Base-by-base conservation (phyloP, 2,113 vertebrate genomes). In the Platysternon megacephalum region DNA sequence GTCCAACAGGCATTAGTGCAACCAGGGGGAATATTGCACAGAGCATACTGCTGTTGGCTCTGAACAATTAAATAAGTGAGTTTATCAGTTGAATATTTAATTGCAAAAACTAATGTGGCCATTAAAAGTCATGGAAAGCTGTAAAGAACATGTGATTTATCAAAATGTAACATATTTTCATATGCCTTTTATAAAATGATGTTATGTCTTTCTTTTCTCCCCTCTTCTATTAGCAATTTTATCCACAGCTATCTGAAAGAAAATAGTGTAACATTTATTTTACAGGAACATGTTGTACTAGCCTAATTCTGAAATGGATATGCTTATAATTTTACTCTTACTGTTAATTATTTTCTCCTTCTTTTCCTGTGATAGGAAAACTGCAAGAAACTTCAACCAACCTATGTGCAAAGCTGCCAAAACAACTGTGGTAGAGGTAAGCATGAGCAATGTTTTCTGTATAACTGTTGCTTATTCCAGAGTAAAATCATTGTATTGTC, bases 351-450 rank as follows among this genome's bases (percentile, higher is more conserved):
- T 51, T 35, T 17, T 90, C 11, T 51, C 65, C 1, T n/a, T 24
- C 52, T 79, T 17, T 94, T 82, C 55, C n/a, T 56, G 29, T 76
- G 86, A 11, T 74, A 99, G 99, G 94, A 99, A 99, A 98, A 99
- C 99, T 8, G 99, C 99, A 49, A 98, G 99, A 94, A 99, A 99
- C 97, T 99, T 99, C 97, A 99, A 99, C 96, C 98, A 99, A 89
- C 99, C 99, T 1, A 99, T 99, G 99, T 99, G 99, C 97, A 99
- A 99, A 98, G 99, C 99, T 96, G 99, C 99, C 46, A 98, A 98
- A 96, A 98, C 98, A 94, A 99, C 99, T 32, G 98, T 99, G 35
- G 99, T 99, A 28, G 99, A 99, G 99, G 99, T 99, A 98, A 79
- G 98, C 42, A 21, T 29, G 5, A 86, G 21, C 32, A 29, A 46